A percentile compares a stretch with the other conserved stretches of the same genome.
These are phyloP conservation scores for Lysandra coridon DNA, from an alignment of 2,888 invertebrate species.

Conservation along the genomic window DNA sequence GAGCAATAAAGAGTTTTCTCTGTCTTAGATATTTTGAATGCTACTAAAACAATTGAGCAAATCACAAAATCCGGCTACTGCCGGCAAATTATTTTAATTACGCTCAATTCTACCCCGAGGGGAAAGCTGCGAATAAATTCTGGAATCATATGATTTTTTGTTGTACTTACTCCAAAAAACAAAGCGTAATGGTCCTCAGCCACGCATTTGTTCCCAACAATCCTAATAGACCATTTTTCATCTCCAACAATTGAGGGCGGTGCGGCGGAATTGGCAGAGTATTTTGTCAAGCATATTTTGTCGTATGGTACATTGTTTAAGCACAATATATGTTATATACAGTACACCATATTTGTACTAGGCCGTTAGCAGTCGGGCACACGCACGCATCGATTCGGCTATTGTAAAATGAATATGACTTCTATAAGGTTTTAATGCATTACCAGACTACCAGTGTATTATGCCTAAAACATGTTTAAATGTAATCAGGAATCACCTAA, in stretches of 20 bases:
- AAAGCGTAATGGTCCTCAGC: conserved; percentile 79
- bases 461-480: too few relatives aligned
- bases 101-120: not conserved
- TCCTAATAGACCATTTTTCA: conserved; percentile 79
- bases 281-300: conserved; percentile 76
- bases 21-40: not conserved
- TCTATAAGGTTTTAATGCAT: too few relatives aligned
- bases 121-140: conserved; percentile 54
- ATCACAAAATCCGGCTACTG: not conserved
- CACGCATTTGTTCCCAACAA: conserved; percentile 79
- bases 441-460: too few relatives aligned
- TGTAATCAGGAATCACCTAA: not conserved
- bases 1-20: too few relatives aligned
- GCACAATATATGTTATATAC: conserved; percentile 41
- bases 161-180: conserved; percentile 74
- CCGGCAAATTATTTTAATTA: not conserved
- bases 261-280: conserved; percentile 76
- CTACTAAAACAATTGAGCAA: not conserved
- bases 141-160: conserved; percentile 69
- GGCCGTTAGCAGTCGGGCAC: too few relatives aligned
- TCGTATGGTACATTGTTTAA: conserved; percentile 61
- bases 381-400: too few relatives aligned
- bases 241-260: conserved; percentile 79
- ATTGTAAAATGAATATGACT: too few relatives aligned
- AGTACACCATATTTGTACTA: not conserved